Conservation (phyloP, 2,113 vertebrate genomes). For the Vicugna pacos region DNA sequence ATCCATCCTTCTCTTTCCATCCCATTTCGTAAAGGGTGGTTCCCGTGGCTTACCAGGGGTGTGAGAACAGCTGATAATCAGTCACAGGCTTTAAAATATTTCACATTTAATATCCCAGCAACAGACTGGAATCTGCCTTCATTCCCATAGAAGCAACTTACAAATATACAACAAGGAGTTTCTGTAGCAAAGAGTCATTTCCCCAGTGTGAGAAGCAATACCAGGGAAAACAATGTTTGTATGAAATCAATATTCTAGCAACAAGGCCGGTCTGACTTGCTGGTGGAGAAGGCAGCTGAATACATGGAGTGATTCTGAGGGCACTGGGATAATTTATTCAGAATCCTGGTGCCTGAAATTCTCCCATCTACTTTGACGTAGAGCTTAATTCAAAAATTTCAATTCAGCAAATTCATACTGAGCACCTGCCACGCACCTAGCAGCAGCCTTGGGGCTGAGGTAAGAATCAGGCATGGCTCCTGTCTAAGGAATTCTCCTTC, state of each 20-base stretch:
- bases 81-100: not conserved
- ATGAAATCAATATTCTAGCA: slow-evolving; percentile 10
- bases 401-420: not conserved
- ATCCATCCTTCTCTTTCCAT: not conserved
- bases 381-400: slow-evolving; percentile 23
- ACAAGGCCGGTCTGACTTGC: not conserved
- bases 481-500: not conserved
- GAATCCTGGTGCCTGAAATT: not conserved
- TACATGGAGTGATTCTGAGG: not conserved
- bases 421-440: not conserved
- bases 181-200: not conserved
- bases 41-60: not conserved
- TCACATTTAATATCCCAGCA: not conserved
- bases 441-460: not conserved
- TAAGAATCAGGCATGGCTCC: not conserved
- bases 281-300: not conserved
- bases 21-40: not conserved
- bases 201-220: not conserved
- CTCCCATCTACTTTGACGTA: not conserved
- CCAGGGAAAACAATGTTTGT: not conserved
- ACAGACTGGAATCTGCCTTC: not conserved
- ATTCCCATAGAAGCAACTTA: not conserved
- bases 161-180: not conserved
- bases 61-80: not conserved
- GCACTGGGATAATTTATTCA: not conserved